Evolutionary conservation across 2,888 invertebrate genomes (phyloP), one percentile per base, ranked within the genome.

Genomic region (Boloria euphrosyne): DNA sequence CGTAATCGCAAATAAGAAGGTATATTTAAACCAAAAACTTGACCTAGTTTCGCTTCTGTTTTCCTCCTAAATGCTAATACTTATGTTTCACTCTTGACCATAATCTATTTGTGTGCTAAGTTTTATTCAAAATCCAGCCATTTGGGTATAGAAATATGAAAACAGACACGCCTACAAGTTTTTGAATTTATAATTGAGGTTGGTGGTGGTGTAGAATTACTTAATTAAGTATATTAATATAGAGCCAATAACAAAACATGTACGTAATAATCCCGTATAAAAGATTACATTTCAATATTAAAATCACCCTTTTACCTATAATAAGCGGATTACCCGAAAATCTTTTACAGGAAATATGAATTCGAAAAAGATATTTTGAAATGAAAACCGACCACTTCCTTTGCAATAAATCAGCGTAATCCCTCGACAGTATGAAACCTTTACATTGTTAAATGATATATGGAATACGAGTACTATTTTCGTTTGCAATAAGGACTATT

Each of bases 381-480:
- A 66, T 60, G 62, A 63, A 77, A 77, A 77, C 74, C 74, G 80
- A 77, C 82, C 80, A 85, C 80, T 84, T 85, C 80, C 78, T 83
- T 81, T 78, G 79, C 79, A 80, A 82, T 81, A 88, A 89, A 88
- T 87, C 87, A 82, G 75, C 78, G 79, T 79, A 87, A 86, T 89
- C 89, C 86, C 87, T 76, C 77, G 87, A 80, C 83, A 85, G 81
- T 85, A 83, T 77, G 74, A 82, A 83, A 83, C 83, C 81, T 84
- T 84, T 83, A 75, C 75, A 77, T 80, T 74, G 74, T 70, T 62
- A 66, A 61, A 50, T 54, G 16, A 10, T 13, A n/a, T 49, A 55
- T 17, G 46, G 13, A 6, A 77, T 14, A 66, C 51, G 52, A 51
- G n/a, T 75, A 76, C 67, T 63, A 81, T 77, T 69, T 0, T 0